Conservation (phyloP, 2,888 invertebrate genomes). For the Drosophila quinaria region DNA sequence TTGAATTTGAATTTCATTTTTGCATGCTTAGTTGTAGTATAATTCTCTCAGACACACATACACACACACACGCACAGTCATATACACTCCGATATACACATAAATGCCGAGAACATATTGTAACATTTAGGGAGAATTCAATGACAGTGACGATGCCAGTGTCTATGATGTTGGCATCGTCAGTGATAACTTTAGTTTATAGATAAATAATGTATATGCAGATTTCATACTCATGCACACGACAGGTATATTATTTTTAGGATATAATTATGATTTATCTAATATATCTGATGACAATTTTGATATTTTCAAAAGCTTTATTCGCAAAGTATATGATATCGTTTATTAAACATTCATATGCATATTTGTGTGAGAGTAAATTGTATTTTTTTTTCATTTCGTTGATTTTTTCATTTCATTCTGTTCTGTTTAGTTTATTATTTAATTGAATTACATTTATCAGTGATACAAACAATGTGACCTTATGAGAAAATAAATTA, state of each 20-base stretch:
- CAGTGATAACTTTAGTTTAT: slow-evolving; percentile 56
- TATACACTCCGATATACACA: slow-evolving; percentile 27
- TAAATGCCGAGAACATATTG: slow-evolving; percentile 4
- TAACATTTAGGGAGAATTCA: slow-evolving; percentile 20
- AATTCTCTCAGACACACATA: slow-evolving; percentile 28
- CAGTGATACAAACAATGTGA: slow-evolving; percentile 86
- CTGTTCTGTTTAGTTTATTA: slow-evolving; percentile 25
- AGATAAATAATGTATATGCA: slow-evolving; percentile 41
- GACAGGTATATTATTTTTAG: slow-evolving; percentile 48
- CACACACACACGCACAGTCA: slow-evolving; percentile 29
- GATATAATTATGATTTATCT: slow-evolving; percentile 29
- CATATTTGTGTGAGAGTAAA: slow-evolving; percentile 34
- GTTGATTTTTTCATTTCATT: slow-evolving; percentile 35
- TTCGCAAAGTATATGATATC: slow-evolving; percentile 45
- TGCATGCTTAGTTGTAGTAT: slow-evolving; percentile 13
- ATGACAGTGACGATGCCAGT: slow-evolving; percentile 13
- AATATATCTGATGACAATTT: slow-evolving; percentile 24
- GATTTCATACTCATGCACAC: slow-evolving; percentile 62
- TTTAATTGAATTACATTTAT: slow-evolving; percentile 74
- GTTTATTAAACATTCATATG: slow-evolving; percentile 20
- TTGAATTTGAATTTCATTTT: slow-evolving; percentile 25
- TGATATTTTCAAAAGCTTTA: slow-evolving; percentile 64
- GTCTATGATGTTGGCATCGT: slow-evolving; percentile 5
- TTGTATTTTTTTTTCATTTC: slow-evolving; percentile 23
- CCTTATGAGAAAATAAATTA: slow-evolving; percentile 82